These are phyloP conservation scores for Neelides folsomi DNA, from an alignment of 2,888 invertebrate genomes.

Conservation along the genomic window DNA sequence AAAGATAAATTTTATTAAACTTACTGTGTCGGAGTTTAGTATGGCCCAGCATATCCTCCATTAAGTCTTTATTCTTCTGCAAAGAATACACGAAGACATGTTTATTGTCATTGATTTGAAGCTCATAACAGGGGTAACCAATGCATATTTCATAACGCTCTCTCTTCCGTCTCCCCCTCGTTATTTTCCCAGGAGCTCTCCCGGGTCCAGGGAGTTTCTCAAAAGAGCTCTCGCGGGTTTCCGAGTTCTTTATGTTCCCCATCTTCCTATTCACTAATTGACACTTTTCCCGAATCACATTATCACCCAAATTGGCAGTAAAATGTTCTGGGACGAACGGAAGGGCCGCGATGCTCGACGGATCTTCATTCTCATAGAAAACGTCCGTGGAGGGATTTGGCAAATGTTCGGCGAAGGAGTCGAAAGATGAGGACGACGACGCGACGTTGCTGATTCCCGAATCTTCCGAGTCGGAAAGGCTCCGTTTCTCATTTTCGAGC, in stretches of 20 bases:
- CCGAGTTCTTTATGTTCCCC: neutral
- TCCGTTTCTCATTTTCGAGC: neutral
- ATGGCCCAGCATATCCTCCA: slow-evolving; percentile 56
- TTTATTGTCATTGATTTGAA: slow-evolving; percentile 25
- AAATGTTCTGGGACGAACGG: too few relatives aligned
- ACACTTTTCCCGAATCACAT: too few relatives aligned
- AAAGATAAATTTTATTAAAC: slow-evolving; percentile 33
- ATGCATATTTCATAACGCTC: slow-evolving; percentile 33
- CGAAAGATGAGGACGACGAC: slow-evolving; percentile 17
- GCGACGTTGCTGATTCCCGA: slow-evolving; percentile 25
- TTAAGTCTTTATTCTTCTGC: slow-evolving; percentile 62
- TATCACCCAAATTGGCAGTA: too few relatives aligned
- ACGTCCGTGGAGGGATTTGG: slow-evolving; percentile 23
- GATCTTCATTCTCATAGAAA: slow-evolving; percentile 8
- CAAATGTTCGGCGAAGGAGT: slow-evolving; percentile 19
- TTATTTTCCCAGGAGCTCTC: slow-evolving; percentile 1
- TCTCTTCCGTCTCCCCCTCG: slow-evolving; percentile 2
- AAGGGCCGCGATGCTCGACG: too few relatives aligned
- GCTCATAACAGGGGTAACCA: slow-evolving; percentile 28
- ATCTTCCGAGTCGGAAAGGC: slow-evolving; percentile 15
- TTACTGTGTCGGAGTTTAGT: slow-evolving; percentile 55
- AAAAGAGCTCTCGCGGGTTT: neutral
- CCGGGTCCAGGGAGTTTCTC: neutral
- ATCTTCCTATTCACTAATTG: neutral
- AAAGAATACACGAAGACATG: slow-evolving; percentile 39